Evolutionary conservation across 2,888 invertebrate species (phyloP).

Genomic region (Perizoma flavofasciatum): DNA sequence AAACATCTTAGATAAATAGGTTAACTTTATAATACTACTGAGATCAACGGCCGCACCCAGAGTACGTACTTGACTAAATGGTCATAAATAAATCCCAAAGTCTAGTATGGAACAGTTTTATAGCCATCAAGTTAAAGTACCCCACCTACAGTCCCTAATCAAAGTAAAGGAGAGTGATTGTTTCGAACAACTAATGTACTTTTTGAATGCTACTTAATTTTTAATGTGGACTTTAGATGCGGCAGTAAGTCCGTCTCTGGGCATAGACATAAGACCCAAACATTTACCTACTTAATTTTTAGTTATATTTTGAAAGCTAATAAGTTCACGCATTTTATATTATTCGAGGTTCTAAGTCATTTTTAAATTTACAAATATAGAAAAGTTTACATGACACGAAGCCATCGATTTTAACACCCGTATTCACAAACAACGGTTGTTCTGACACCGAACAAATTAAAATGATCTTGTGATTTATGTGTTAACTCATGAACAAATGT

Average conservation of each 20-base stretch:
- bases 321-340: conserved; percentile 11
- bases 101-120: no score
- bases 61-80: background rate
- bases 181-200: no score
- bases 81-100: background rate
- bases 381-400: conserved; percentile 22
- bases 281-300: conserved; percentile 9
- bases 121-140: no score
- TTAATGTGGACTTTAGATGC: no score
- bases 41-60: conserved; percentile 12
- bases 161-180: no score
- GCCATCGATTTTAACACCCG: background rate
- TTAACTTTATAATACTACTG: conserved; percentile 22
- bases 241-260: no score
- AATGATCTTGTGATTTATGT: no score
- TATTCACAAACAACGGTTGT: conserved; percentile 9
- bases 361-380: conserved; percentile 34
- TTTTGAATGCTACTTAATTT: no score
- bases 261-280: conserved; percentile 8
- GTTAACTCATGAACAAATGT: no score
- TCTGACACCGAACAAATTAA: background rate
- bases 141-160: no score
- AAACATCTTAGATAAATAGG: conserved; percentile 41
- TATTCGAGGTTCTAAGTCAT: conserved; percentile 21
- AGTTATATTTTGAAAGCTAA: conserved; percentile 21